Evolutionary conservation across 2,113 vertebrate species (phyloP).

Genomic region (Narcine bancroftii): DNA sequence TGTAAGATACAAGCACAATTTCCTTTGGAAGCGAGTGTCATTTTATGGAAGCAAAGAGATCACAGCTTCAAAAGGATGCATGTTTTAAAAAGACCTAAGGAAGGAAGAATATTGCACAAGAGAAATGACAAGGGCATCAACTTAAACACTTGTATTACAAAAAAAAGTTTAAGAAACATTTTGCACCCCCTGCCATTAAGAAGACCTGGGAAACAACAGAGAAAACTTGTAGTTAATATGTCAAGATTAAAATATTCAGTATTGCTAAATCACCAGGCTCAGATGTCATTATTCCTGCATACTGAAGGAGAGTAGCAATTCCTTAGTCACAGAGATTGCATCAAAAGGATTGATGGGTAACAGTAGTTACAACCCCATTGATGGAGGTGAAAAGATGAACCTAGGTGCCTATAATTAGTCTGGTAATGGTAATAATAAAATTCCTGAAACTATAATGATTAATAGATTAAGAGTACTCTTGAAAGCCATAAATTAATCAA

Average conservation of each 20-base stretch:
- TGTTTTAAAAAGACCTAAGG: neutral
- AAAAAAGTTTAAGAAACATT: neutral
- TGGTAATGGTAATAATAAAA: neutral
- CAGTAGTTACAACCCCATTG: neutral
- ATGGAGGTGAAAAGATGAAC: neutral
- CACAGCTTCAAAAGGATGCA: neutral
- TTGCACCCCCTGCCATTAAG: neutral
- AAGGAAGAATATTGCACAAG: neutral
- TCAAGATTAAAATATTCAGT: neutral
- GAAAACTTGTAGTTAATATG: neutral
- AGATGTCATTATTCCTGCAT: neutral
- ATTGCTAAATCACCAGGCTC: neutral
- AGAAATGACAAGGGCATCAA: neutral
- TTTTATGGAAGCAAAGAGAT: neutral
- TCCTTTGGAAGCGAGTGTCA: neutral
- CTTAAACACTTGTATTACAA: neutral
- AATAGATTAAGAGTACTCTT: neutral
- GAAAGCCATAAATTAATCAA: neutral
- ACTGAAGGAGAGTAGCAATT: neutral
- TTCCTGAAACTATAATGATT: neutral
- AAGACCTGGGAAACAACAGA: neutral
- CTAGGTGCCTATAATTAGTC: neutral
- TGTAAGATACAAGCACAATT: neutral
- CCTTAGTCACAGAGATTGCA: neutral
- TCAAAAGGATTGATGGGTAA: neutral